Base-by-base conservation (phyloP, 2,113 vertebrate species). In the Arenaria interpres region DNA sequence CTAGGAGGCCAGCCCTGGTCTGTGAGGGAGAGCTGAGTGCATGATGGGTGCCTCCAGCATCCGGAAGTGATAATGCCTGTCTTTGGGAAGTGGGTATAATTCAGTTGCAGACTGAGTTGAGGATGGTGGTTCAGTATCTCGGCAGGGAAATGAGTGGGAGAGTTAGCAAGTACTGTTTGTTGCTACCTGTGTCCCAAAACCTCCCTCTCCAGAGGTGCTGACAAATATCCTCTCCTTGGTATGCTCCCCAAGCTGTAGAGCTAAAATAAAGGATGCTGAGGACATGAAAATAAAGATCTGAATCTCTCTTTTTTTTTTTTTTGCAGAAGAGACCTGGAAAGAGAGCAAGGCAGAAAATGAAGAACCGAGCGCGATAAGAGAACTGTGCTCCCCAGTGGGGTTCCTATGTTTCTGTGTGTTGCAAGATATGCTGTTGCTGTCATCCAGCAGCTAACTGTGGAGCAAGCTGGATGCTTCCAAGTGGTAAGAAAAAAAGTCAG, bases 301-400 rank as follows among this genome's bases (percentile, higher is more conserved):
- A 46, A 66, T 68, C 7, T 4, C 89, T 76, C 67, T 84, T 93
- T 89, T 30, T 53, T 54, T 67, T 78, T 64, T 86, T 92, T 89
- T 97, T 96, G 6, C 97, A 99, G 99, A 99, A 99, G 96, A 99
- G 99, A 69, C 99, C 99, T 12, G 99, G 99, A 60, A 99, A 99
- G 96, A 98, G 98, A 41, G 95, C 97, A 23, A 98, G 99, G 72
- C 99, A 98, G 97, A 99, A 99, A 96, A 99, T 99, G 98, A 99
- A 99, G 97, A 97, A 75, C 81, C 98, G 98, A 90, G 96, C 97
- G 1, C 98, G 95, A 89, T 98, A 75, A 97, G 37, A 68, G 75
- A 59, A 90, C 81, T 46, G 25, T 92, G 28, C 28, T 82, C 32
- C 69, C n/a, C 35, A 4, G 11, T 10, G 59, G 66, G 33, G 15